Percentiles rank a stretch among this genome's conserved stretches.
phyloP scores from a whole-genome alignment of 2,113 vertebrate species.

The Tupaia chinensis region DNA sequence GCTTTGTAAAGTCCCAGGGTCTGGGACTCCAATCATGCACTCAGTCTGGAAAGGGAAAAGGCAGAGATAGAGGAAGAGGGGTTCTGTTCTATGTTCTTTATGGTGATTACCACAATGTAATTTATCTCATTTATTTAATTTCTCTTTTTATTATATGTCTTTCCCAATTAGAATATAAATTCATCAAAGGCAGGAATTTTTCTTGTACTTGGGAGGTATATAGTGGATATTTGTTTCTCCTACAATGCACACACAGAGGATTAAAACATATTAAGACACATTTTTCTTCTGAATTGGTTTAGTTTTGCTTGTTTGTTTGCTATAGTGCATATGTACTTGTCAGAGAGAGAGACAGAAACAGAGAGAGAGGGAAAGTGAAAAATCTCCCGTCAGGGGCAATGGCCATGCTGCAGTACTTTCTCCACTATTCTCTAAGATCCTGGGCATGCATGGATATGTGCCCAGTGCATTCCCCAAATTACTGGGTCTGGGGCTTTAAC shows the following conservation, averaged over 20 bases:
- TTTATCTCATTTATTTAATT: background rate
- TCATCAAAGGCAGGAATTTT: background rate
- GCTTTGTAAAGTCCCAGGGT: no score
- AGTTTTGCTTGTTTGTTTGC: no score
- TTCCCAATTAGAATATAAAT: background rate
- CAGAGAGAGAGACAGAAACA: no score
- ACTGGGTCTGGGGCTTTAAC: no score
- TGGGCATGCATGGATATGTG: no score
- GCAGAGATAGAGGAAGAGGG: background rate
- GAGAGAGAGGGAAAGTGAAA: no score
- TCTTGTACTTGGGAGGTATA: background rate
- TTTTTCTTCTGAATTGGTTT: constrained; percentile 6
- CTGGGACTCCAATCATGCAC: no score
- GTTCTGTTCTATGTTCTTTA: background rate
- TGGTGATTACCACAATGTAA: background rate
- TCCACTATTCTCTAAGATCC: no score
- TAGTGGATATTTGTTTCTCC: background rate
- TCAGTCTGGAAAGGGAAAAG: background rate
- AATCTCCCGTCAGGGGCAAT: no score
- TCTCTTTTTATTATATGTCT: background rate
- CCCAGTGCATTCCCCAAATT: no score
- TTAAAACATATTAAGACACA: background rate
- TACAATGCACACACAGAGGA: background rate
- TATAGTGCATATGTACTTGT: no score
- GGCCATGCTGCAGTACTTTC: no score